These are phyloP conservation scores for Folsomia manolachei DNA, from an alignment of 2,888 invertebrate genomes.

Conservation along the genomic window DNA sequence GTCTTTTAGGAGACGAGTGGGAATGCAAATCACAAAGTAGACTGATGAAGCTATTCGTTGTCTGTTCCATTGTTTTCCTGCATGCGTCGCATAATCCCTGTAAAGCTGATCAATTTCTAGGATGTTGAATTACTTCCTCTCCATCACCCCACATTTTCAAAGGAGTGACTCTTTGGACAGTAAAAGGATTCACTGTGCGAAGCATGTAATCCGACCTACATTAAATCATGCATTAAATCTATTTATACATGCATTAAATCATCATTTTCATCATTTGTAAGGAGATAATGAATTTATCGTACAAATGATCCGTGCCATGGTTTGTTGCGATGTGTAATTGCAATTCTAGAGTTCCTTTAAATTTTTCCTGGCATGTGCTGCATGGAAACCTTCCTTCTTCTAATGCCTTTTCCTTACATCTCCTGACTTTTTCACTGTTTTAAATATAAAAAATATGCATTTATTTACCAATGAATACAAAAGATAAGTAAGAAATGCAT, in stretches of 20 bases:
- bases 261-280: neutral
- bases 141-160: neutral
- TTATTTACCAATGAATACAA: neutral
- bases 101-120: no score
- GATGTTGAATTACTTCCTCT: neutral
- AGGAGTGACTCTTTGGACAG: neutral
- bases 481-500: neutral
- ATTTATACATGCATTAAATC: neutral
- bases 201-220: neutral
- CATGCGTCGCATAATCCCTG: neutral
- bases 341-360: neutral
- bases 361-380: neutral
- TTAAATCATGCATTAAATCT: neutral
- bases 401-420: neutral
- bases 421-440: neutral
- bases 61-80: no score
- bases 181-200: neutral
- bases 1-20: neutral
- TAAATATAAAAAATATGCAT: neutral
- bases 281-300: neutral
- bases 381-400: neutral
- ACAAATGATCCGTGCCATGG: neutral
- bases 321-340: neutral
- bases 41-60: no score
- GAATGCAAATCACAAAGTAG: neutral